Conservation (phyloP, 2,888 invertebrate species). For the Mongoloraphidia duomilia region DNA sequence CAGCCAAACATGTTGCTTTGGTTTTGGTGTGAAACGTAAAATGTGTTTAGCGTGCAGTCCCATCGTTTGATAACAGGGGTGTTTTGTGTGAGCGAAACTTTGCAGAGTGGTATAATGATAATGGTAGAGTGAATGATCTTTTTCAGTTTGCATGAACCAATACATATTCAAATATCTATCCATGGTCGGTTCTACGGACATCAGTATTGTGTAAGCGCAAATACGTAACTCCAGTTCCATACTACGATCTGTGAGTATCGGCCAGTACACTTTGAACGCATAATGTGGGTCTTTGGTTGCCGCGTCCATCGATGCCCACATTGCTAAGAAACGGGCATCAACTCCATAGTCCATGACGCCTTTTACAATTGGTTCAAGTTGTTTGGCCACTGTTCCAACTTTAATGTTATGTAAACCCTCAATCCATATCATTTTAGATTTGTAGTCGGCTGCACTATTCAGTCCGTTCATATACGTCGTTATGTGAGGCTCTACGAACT, state of each 20-base stretch:
- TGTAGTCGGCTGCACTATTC: conserved; percentile 20
- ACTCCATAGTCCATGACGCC: conserved; percentile 23
- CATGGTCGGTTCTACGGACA: conserved; percentile 25
- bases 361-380: conserved; percentile 28
- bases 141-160: conserved; percentile 32
- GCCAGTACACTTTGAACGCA: conserved; percentile 29
- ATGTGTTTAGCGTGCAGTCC: conserved; percentile 24
- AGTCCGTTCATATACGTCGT: conserved; percentile 17
- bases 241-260: conserved; percentile 28
- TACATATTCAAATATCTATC: conserved; percentile 28
- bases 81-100: conserved; percentile 27
- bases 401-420: conserved; percentile 33
- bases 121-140: conserved; percentile 30
- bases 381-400: conserved; percentile 24
- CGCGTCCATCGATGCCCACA: conserved; percentile 26
- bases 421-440: conserved; percentile 28
- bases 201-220: conserved; percentile 28
- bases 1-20: conserved; percentile 18
- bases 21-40: conserved; percentile 22
- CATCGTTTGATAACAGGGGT: conserved; percentile 26
- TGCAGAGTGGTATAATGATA: conserved; percentile 32
- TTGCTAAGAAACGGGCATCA: conserved; percentile 28
- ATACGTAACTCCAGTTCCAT: conserved; percentile 29
- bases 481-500: conserved; percentile 17
- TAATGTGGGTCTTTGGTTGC: conserved; percentile 17